Base-by-base conservation (phyloP, 1,140 invertebrate species). In the Ostrea edulis region DNA sequence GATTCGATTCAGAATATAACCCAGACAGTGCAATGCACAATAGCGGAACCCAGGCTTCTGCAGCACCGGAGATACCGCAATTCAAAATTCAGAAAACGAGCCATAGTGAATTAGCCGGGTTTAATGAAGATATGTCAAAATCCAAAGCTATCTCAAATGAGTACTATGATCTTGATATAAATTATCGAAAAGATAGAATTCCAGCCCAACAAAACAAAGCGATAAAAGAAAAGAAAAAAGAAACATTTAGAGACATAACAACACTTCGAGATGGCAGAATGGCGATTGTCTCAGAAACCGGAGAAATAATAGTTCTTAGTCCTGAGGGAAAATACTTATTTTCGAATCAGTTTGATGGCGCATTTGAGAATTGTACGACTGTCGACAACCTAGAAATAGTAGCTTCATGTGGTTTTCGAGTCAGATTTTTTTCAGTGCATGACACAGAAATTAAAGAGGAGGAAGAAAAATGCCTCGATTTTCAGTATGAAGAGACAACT, bases 391-490 rank as follows among this genome's bases (percentile, higher is more conserved):
- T 29, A 14, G 68, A 71, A 25, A 71, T 77, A 29, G 25, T 35
- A 14, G 68, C 29, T 9, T 22, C 68, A 2, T 77, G 68, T 77
- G 68, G 68, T 29, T 77, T 29, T 77, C 68, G 14, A 77, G 14
- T 77, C 11, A 22, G 68, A 7, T 77, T 77, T 77, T 77, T 77
- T 25, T 25, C 29, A 14, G 25, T 77, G 25, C 68, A 29, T 29
- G 68, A 77, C 8, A 35, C 22, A 14, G 68, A 77, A 14, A 12
- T 77, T 11, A 77, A 35, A 29, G 68, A 77, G 68, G 68, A 77
- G 25, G 68, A 77, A 17, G 68, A 77, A 35, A 77, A 35, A 29
- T 77, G 68, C 29, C 35, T 77, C 68, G 68, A 77, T 29, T 77
- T 77, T 77, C 68, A 77, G 12, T 77, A 77, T 25, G 68, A 77